These are phyloP conservation scores for Cossypha niveicapilla DNA, from an alignment of 2,797 vertebrate genomes.

Conservation along the genomic window DNA sequence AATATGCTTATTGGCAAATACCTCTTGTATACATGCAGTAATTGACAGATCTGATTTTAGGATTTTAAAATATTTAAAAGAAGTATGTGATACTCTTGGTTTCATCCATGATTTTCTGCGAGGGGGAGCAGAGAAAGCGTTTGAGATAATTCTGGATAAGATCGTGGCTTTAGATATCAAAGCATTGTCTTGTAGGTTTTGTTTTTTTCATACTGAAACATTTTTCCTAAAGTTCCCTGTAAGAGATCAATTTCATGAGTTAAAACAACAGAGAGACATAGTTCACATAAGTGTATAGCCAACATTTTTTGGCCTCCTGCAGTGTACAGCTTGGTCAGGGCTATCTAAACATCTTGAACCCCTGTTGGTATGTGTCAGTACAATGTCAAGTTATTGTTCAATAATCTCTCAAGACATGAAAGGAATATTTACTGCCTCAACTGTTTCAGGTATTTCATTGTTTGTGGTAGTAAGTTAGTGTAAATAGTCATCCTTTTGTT, in stretches of 20 bases:
- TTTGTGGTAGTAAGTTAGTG: not conserved
- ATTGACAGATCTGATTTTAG: not conserved
- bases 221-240: conserved; percentile 39
- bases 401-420: conserved; percentile 55
- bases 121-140: not conserved
- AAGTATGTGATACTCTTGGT: not conserved
- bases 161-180: not conserved
- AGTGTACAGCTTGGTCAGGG: conserved; percentile 52
- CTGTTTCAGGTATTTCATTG: conserved; percentile 36
- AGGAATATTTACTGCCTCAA: conserved; percentile 47
- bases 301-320: conserved; percentile 56
- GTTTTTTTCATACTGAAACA: not conserved
- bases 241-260: conserved; percentile 58
- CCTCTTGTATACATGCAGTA: conserved; percentile 22
- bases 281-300: conserved; percentile 32
- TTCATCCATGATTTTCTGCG: not conserved
- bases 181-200: not conserved
- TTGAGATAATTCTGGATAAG: conserved; percentile 3
- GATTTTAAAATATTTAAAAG: conserved; percentile 48
- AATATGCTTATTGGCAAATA: conserved; percentile 46
- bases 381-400: conserved; percentile 60
- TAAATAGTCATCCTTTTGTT: conserved; percentile 18
- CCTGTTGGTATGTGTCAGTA: conserved; percentile 57
- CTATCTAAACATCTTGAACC: conserved; percentile 63
- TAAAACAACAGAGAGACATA: conserved; percentile 53